phyloP scores from a whole-genome alignment of 37 sponge, comb jelly and placozoan species.

The Cladorhizidae sp. region DNA sequence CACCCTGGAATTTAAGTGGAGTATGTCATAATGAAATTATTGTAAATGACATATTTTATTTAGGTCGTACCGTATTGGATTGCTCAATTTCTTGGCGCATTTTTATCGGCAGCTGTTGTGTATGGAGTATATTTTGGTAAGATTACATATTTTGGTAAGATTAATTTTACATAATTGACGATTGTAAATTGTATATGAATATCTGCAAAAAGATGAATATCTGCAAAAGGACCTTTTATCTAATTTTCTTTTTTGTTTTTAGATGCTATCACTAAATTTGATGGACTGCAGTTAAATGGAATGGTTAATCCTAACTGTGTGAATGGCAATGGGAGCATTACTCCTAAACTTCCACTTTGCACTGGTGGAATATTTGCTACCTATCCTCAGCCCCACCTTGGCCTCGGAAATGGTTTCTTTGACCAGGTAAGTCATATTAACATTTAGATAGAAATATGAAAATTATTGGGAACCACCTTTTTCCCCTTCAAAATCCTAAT shows the following conservation, averaged over 20 bases:
- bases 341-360: slow-evolving; percentile 8
- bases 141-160: not conserved
- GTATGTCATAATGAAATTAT: no score
- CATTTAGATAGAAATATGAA: no score
- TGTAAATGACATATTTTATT: no score
- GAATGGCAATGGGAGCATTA: not conserved
- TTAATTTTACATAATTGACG: no score
- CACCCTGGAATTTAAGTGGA: no score
- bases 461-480: no score
- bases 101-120: slow-evolving; percentile 63
- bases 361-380: slow-evolving; percentile 86
- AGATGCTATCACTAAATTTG: slow-evolving; percentile 40
- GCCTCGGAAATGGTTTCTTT: slow-evolving; percentile 49
- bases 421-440: slow-evolving; percentile 81
- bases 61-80: slow-evolving; percentile 76
- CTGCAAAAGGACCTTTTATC: no score
- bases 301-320: not conserved
- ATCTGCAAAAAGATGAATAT: no score
- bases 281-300: not conserved
- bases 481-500: no score
- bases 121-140: slow-evolving; percentile 78
- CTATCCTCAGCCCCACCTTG: slow-evolving; percentile 66
- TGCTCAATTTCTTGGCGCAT: slow-evolving; percentile 83
- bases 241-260: not conserved
- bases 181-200: no score